Conservation (phyloP, 2,797 vertebrate species). For the Sebastes diaconus region DNA sequence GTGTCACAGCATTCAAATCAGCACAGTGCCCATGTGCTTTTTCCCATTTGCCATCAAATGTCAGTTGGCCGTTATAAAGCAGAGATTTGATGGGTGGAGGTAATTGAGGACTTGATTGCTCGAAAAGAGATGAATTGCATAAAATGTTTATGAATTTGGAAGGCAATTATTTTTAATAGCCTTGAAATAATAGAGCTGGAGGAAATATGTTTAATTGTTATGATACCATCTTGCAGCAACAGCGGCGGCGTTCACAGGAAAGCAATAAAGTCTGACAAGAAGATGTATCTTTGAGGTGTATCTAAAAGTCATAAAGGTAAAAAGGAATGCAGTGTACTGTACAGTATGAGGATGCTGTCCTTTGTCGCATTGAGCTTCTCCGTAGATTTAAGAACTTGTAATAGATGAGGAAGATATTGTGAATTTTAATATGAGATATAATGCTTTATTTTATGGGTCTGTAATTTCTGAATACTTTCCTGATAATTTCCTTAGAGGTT, state of each 20-base stretch:
- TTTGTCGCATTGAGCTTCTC: constrained; percentile 8
- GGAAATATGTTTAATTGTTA: constrained; percentile 85
- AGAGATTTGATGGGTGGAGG: constrained; percentile 84
- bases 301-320: constrained; percentile 67
- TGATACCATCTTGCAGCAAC: constrained; percentile 77
- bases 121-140: constrained; percentile 83
- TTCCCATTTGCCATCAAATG: constrained; percentile 96
- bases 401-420: background rate
- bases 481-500: background rate
- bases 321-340: constrained; percentile 4
- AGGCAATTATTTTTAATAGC: constrained; percentile 87
- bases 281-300: constrained; percentile 70
- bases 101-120: constrained; percentile 87
- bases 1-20: constrained; percentile 98
- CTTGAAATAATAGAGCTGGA: constrained; percentile 81
- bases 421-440: background rate
- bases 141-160: constrained; percentile 87
- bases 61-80: constrained; percentile 94
- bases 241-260: constrained; percentile 64
- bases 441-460: background rate
- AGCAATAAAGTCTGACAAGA: constrained; percentile 76
- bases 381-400: background rate
- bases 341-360: background rate
- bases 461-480: background rate
- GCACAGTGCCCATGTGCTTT: constrained; percentile 88